A percentile compares a stretch with the other conserved stretches of the same genome.
phyloP scores from a whole-genome alignment of 1,140 invertebrate species.

The Argopecten irradians region DNA sequence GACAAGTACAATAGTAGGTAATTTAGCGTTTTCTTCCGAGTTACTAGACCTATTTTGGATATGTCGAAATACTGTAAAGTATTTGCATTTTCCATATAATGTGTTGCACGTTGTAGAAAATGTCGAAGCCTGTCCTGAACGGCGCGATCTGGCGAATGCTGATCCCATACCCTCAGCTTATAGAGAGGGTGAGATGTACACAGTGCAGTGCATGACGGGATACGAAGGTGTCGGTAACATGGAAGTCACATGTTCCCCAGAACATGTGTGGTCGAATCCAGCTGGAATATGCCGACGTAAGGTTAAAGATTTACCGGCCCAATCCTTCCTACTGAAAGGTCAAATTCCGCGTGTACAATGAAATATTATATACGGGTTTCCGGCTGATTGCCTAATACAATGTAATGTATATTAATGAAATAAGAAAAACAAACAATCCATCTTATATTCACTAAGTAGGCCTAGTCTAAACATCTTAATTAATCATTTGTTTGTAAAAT shows the following conservation, averaged over 20 bases:
- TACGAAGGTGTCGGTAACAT: conserved; percentile 78
- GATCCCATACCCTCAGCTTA: conserved; percentile 29
- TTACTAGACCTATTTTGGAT: too few relatives aligned
- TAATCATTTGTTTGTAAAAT: too few relatives aligned
- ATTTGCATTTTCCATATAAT: conserved; percentile 32
- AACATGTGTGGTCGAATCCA: conserved; percentile 80
- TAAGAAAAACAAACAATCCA: too few relatives aligned
- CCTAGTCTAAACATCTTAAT: too few relatives aligned
- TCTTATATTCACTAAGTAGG: too few relatives aligned
- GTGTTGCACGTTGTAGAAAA: conserved; percentile 36
- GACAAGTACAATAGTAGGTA: too few relatives aligned
- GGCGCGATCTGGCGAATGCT: conserved; percentile 38
- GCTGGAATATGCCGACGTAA: conserved; percentile 80
- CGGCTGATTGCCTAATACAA: too few relatives aligned
- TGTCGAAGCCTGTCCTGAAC: conserved; percentile 20
- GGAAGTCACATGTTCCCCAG: conserved; percentile 77
- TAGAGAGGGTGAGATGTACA: conserved; percentile 61
- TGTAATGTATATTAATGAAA: too few relatives aligned
- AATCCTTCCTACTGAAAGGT: background rate
- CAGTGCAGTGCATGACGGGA: conserved; percentile 72
- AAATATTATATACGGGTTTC: too few relatives aligned
- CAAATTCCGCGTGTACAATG: too few relatives aligned
- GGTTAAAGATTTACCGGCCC: conserved; percentile 37
- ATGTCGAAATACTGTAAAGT: too few relatives aligned
- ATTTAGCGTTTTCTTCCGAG: too few relatives aligned